A percentile compares a stretch with the other conserved stretches of the same genome.
phyloP scores from a whole-genome alignment of 1,140 invertebrate genomes.

The Tetramorium simillimum region DNA sequence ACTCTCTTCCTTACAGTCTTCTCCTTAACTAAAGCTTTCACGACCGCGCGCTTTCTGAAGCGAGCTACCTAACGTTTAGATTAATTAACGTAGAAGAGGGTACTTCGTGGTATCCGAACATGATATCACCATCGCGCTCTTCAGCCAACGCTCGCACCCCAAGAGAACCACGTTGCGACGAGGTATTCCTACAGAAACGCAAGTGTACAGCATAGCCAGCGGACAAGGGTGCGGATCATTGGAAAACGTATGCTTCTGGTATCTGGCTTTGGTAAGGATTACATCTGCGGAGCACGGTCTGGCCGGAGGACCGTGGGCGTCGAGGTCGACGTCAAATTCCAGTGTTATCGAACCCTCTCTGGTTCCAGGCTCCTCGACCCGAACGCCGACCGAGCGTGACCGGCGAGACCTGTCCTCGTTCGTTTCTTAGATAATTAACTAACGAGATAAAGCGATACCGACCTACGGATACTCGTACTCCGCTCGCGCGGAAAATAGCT shows the following conservation, averaged over 20 bases:
- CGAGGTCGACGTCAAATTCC: neutral
- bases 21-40: neutral
- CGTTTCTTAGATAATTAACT: slow-evolving; percentile 37
- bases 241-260: slow-evolving; percentile 27
- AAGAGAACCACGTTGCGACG: neutral
- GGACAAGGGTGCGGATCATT: slow-evolving; percentile 5
- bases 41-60: neutral
- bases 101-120: neutral
- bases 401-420: neutral
- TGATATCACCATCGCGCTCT: neutral
- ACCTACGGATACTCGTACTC: neutral
- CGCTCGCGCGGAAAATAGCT: neutral
- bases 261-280: slow-evolving; percentile 50
- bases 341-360: neutral
- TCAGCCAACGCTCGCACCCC: neutral
- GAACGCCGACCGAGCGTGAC: neutral
- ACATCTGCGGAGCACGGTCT: slow-evolving; percentile 3
- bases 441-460: slow-evolving; percentile 29
- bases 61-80: neutral
- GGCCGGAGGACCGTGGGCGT: neutral
- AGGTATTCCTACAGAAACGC: neutral
- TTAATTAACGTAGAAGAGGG: slow-evolving; percentile 1
- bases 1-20: neutral
- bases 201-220: neutral
- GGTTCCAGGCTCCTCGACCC: neutral